Evolutionary conservation across 2,888 invertebrate genomes (phyloP), one percentile per base, ranked within the genome.

Genomic region (Caenorhabditis zanzibari): DNA sequence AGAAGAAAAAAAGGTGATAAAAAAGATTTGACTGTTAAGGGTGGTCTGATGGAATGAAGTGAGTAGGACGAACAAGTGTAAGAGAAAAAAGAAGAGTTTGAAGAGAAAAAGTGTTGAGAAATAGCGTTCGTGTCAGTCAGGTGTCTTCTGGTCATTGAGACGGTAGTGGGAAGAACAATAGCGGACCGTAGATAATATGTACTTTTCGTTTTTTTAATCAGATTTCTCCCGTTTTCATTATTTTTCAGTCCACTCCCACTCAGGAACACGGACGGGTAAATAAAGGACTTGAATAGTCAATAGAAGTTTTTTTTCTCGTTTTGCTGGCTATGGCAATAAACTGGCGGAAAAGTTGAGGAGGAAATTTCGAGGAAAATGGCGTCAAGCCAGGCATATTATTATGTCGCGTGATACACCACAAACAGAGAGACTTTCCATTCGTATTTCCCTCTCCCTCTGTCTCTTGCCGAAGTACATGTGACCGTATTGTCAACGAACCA

Each of bases 401-500:
- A 79, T 79, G 79, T 49, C 79, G 71, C 79, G 79, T 79, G 79
- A 79, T 71, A 79, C 79, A 79, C 64, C 79, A 79, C 79, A 71
- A 79, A 79, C 79, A 79, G 44, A 61, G 75, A 75, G 54, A 56
- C 47, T 63, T 54, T 66, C 54, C 59, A n/a, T 26, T 61, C 32
- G n/a, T 28, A 44, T 19, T 58, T 68, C 35, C 58, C 68, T 56
- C 56, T 32, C 63, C 49, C 49, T 61, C 58, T 59, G 47, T 58
- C 41, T 49, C 56, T 66, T 52, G 58, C 54, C 71, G 76, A 47
- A 79, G 79, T 79, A 71, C 79, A 79, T 79, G 79, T 79, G 79
- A 79, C 79, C 79, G 79, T 79, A 79, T 79, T 79, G 71, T 64
- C 79, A 79, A 79, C 71, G 71, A 79, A 79, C 79, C 56, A 79